Percentiles rank a stretch among this genome's conserved stretches.
Evolutionary conservation across 1,140 invertebrate species (phyloP).

Genomic region (Manduca sexta): DNA sequence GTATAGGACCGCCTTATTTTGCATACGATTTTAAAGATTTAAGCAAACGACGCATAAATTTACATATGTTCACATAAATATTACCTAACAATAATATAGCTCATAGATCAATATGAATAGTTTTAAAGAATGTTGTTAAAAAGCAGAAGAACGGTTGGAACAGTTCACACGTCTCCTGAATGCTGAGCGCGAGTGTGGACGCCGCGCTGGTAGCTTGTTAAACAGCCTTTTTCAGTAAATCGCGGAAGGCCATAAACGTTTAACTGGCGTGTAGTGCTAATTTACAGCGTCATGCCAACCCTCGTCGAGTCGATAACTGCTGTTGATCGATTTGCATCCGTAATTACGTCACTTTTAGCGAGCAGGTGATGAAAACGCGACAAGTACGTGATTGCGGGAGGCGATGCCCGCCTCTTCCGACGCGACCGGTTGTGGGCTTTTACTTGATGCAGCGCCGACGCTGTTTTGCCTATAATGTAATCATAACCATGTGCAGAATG

Average conservation of each 20-base stretch:
- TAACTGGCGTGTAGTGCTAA: slow-evolving; percentile 54
- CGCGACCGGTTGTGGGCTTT: slow-evolving; percentile 48
- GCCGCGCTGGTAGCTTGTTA: slow-evolving; percentile 6
- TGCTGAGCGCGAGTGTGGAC: no score
- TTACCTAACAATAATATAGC: no score
- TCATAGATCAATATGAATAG: no score
- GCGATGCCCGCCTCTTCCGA: slow-evolving; percentile 49
- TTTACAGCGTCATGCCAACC: slow-evolving; percentile 61
- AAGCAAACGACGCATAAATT: no score
- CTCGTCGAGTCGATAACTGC: slow-evolving; percentile 57
- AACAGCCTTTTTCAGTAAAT: slow-evolving; percentile 51
- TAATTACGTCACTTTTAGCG: slow-evolving; percentile 69
- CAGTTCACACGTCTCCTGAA: no score
- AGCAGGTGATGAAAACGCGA: slow-evolving; percentile 67
- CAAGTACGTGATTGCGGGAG: slow-evolving; percentile 58
- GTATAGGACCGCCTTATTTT: not conserved
- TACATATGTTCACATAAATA: no score
- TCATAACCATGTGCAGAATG: not conserved
- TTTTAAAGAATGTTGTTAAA: no score
- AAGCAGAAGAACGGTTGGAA: no score
- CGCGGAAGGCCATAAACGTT: slow-evolving; percentile 57
- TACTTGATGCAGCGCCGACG: slow-evolving; percentile 25
- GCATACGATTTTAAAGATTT: not conserved
- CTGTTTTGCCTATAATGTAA: slow-evolving; percentile 9
- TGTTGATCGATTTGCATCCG: slow-evolving; percentile 67